phyloP scores from a whole-genome alignment of 1,140 invertebrate genomes.

The Polypedilum pembai region DNA sequence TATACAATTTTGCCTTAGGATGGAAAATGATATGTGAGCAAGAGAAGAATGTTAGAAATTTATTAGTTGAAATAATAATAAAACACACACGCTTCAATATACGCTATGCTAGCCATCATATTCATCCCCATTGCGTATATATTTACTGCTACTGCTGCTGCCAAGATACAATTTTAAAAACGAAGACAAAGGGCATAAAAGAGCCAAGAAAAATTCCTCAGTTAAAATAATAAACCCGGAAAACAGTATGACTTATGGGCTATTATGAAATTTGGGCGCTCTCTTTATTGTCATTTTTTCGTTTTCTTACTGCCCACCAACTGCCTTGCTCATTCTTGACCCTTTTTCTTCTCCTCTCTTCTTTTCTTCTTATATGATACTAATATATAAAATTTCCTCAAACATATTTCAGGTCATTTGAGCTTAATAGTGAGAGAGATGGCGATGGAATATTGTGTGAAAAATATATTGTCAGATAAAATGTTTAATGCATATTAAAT shows the following conservation, averaged over 20 bases:
- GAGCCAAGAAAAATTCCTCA: neutral
- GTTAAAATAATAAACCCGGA: conserved; percentile 28
- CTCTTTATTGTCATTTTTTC: conserved; percentile 27
- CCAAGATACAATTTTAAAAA: neutral
- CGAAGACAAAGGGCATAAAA: too few species aligned
- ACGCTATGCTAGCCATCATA: neutral
- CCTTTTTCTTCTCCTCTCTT: neutral
- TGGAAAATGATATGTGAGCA: neutral
- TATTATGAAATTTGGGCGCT: neutral
- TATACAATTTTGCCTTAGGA: neutral
- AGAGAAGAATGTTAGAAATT: conserved; percentile 16
- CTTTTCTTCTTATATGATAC: neutral
- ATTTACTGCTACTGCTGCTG: neutral
- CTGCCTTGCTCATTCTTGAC: neutral
- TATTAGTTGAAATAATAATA: conserved; percentile 26
- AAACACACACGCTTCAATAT: conserved; percentile 6
- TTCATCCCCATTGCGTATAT: conserved; percentile 8
- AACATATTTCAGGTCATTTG: conserved; percentile 8
- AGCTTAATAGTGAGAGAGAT: neutral
- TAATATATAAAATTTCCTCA: neutral
- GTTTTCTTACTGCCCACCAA: too few species aligned
- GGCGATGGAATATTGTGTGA: neutral
- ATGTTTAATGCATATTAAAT: conserved; percentile 14
- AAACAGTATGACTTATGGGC: conserved; percentile 26
- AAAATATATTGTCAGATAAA: conserved; percentile 1